Base-by-base conservation (phyloP, 2,888 invertebrate genomes). In the Atethmia centrago region DNA sequence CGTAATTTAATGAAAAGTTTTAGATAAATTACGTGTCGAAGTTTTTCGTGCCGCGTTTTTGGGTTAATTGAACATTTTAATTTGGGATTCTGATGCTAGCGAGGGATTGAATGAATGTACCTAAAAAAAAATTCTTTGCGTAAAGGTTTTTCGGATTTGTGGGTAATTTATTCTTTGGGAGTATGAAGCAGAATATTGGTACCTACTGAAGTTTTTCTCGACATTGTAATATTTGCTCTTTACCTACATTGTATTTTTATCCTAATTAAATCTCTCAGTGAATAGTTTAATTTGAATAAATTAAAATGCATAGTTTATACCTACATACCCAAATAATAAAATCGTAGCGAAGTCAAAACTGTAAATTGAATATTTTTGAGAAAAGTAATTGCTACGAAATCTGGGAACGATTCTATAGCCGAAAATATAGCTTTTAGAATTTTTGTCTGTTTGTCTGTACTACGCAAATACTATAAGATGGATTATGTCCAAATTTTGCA, bases 1-100 rank as follows among this genome's bases (percentile, higher is more conserved):
- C n/a, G n/a, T n/a, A 77, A 83, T 76, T 84, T 78, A 81, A 84
- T 85, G 78, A 77, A 82, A 85, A 83, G 75, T 85, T 80, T 40
- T 49, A 71, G 19, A 76, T 80, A 70, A 78, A 84, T 84, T 81
- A 77, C 70, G 66, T 62, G 74, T 71, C 31, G 67, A 79, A 82
- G 67, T 77, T 78, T 74, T 80, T 72, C 72, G 65, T 55, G 59
- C 31, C n/a, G 36, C 53, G 53, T 76, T 84, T 82, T 77, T 59
- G 66, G 67, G 59, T 70, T 75, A 78, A 75, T 58, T 80, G 62
- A 74, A 82, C 71, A 74, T 83, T 76, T 79, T 61, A 36, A 81
- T 81, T 83, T 58, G 31, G 55, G n/a, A 53, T 73, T 76, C 31
- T 45, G n/a, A 68, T 74, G 56, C 40, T 53, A 14, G 3, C 36